Evolutionary conservation across 1,140 invertebrate genomes (phyloP), one percentile per base, ranked within the genome.

Genomic region (Battus philenor): DNA sequence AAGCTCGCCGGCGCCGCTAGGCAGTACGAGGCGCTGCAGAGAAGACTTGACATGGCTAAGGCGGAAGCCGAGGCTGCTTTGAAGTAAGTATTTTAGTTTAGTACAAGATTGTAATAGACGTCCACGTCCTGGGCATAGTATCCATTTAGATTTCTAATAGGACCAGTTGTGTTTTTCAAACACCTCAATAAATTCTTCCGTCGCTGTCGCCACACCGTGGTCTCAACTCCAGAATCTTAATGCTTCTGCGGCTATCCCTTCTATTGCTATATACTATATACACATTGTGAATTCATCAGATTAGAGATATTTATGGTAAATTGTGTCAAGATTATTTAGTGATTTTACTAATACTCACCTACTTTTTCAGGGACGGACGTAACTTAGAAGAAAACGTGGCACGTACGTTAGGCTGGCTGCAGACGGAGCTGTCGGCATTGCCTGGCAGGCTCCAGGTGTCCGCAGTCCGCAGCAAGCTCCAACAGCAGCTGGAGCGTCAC

Each of bases 41-140:
- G 94, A 87, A 97, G 97, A 85, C 78, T 97, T 44, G 95, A 96
- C 70, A 92, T 95, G 52, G 91, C 91, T 52, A 96, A 96, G 79
- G 95, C 94, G 1, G 96, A 98, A 76, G 90, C 97, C 11, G 96
- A 98, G 75, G 94, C 93, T 3, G 93, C 93, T 10, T 83, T 96
- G 0, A 90, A 78, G 84, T 86, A 9, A 88, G 77, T 86, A 24
- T 38, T 10, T 20, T 20, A 20, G 2, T 20, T 20, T 20, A 20
- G 18, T 20, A 20, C 6, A 24, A 24, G 1, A 24, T 24, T 1
- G 22, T 8, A 24, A 24, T 24, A 24, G 4, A n/a, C 1, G 22
- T n/a, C n/a, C n/a, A n/a, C n/a, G n/a, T n/a, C n/a, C n/a, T n/a
- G n/a, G n/a, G n/a, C n/a, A n/a, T n/a, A n/a, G n/a, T n/a, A n/a